These are phyloP conservation scores for Salvelinus sp. DNA, from an alignment of 2,113 vertebrate genomes.

Conservation along the genomic window DNA sequence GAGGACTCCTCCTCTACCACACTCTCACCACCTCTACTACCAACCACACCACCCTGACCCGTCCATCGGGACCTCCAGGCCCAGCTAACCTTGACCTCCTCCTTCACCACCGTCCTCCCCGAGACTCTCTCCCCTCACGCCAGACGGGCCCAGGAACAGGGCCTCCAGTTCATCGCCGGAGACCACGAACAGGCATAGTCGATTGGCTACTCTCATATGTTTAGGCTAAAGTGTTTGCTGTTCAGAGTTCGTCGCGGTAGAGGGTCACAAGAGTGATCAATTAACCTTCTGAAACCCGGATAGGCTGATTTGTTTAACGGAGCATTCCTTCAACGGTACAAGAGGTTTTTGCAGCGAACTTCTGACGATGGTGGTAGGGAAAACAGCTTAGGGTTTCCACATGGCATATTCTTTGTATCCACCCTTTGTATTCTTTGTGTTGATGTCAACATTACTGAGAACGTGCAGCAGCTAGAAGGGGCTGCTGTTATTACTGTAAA, in stretches of 20 bases:
- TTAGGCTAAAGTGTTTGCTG: neutral
- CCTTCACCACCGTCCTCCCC: constrained; percentile 55
- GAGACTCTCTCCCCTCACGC: constrained; percentile 49
- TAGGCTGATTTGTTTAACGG: neutral
- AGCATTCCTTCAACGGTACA: no score
- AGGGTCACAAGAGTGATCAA: neutral
- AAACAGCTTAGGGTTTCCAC: no score
- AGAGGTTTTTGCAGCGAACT: no score
- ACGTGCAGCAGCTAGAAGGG: neutral
- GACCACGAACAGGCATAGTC: constrained; percentile 68
- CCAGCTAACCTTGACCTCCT: constrained; percentile 69
- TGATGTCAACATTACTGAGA: constrained; percentile 3
- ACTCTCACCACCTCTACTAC: no score
- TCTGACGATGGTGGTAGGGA: no score
- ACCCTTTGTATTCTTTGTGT: neutral
- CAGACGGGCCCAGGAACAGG: constrained; percentile 69
- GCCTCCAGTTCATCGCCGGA: constrained; percentile 81
- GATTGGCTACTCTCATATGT: constrained; percentile 72
- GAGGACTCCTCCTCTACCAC: neutral
- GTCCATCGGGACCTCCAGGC: constrained; percentile 50
- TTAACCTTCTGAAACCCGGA: neutral
- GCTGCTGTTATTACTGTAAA: constrained; percentile 4
- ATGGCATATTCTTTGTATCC: no score
- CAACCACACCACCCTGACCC: constrained; percentile 9
- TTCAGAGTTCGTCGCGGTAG: neutral